Conservation (phyloP, 92 coral and sea anemone genomes). For the Actinernus sp. region DNA sequence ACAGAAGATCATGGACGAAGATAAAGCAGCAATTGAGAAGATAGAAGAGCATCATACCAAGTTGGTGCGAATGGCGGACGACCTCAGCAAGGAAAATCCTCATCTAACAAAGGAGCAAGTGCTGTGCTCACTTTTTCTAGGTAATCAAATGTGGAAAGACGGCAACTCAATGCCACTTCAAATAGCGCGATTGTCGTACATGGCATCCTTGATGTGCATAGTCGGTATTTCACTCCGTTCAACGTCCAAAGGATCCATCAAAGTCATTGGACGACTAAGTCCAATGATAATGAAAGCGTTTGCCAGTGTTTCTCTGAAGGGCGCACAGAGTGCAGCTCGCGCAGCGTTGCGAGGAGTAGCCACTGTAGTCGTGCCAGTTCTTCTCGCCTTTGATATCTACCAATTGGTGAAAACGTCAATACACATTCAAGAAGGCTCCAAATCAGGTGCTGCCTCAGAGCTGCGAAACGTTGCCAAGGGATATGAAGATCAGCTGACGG, state of each 20-base stretch:
- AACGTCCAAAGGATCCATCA: neutral
- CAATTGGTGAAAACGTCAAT: neutral
- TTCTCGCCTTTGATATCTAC: constrained; percentile 5
- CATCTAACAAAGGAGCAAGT: constrained; percentile 1
- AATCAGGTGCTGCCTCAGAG: neutral
- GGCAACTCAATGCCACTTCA: neutral
- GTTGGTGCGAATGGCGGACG: neutral
- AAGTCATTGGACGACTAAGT: neutral
- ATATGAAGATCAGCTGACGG: neutral
- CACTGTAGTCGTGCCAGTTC: neutral
- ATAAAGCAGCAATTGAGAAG: neutral
- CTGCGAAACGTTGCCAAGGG: neutral
- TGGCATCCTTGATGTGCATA: neutral
- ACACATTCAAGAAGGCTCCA: constrained; percentile 3
- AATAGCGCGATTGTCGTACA: neutral
- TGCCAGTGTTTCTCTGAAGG: neutral
- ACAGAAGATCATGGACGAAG: neutral
- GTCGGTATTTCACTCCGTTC: neutral
- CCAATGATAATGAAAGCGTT: neutral
- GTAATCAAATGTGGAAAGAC: neutral
- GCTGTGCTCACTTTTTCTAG: neutral
- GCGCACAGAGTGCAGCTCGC: neutral
- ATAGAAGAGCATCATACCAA: neutral
- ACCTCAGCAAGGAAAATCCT: neutral
- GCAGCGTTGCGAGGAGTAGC: neutral